Evolutionary conservation across 2,888 invertebrate genomes (phyloP), one percentile per base, ranked within the genome.

Genomic region (Diogma glabrata): DNA sequence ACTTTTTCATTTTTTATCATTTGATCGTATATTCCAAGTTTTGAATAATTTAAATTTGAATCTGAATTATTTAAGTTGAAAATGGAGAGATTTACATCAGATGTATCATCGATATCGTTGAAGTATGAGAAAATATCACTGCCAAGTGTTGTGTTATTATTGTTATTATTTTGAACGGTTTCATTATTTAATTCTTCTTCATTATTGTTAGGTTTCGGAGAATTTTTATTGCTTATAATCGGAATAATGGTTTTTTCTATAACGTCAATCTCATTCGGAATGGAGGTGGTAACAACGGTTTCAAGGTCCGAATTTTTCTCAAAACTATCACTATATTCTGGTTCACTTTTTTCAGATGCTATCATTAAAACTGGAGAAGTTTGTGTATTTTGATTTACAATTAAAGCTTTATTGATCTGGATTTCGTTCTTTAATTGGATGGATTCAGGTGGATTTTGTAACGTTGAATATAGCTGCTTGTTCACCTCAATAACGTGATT

Each of bases 1-100:
- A 74, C 69, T 58, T 80, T 79, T 65, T 85, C 84, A 58, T 82
- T 81, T 62, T 77, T 78, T 57, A 81, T 77, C 59, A 84, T 69
- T 61, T 78, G 76, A 54, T 78, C 78, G 63, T 78, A 72, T 73
- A 63, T 53, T 53, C 65, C 65, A 26, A 65, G 57, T 51, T 58
- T 65, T 3, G 65, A 63, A 55, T 64, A 66, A 50, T 61, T 66
- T 6, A 63, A 45, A 8, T 60, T 59, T 2, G 60, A 55, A 28
- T 64, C 63, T 0, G 63, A 63, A 38, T 60, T 46, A 30, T 57
- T 61, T n/a, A n/a, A 6, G 30, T 30, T n/a, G 30, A n/a, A 16
- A 17, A 23, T 22, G 22, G 33, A n/a, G n/a, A 16, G 28, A 47
- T 26, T 26, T n/a, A 28, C 26, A n/a, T 28, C 4, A 47, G 14